Percentiles rank a stretch among this genome's conserved stretches.
Conservation (phyloP, 1,140 invertebrate genomes). For the Diachasmimorpha longicaudata region DNA sequence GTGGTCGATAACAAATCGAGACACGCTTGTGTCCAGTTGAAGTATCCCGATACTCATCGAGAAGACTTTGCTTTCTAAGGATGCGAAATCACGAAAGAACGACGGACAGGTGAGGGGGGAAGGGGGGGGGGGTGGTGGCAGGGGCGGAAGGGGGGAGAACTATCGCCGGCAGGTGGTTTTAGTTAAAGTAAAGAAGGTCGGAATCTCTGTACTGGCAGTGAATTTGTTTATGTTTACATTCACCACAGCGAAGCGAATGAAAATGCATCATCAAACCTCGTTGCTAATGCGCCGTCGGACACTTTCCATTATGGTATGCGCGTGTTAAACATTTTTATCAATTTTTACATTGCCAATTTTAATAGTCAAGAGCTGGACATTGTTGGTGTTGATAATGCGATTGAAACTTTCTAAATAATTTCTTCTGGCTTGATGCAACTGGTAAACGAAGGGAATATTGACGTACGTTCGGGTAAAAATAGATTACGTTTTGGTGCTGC, state of each 20-base stretch:
- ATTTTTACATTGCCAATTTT: background rate
- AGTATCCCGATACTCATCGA: constrained; percentile 15
- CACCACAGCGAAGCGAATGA: background rate
- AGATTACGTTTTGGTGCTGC: too few species aligned
- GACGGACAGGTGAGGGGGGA: too few species aligned
- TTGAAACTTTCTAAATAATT: background rate
- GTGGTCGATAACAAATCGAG: constrained; percentile 27
- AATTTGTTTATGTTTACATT: background rate
- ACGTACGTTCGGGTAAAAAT: too few species aligned
- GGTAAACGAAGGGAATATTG: background rate
- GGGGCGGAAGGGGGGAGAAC: background rate
- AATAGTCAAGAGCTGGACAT: background rate
- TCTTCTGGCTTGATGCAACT: background rate
- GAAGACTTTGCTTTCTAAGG: constrained; percentile 22
- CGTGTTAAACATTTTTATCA: background rate
- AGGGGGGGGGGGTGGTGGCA: too few species aligned
- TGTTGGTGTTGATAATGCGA: background rate
- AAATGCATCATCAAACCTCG: background rate
- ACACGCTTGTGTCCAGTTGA: constrained; percentile 17
- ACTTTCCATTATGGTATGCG: background rate
- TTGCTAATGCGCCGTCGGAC: background rate
- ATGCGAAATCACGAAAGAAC: constrained; percentile 2
- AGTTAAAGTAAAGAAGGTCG: constrained; percentile 16
- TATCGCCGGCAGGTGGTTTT: constrained; percentile 2
- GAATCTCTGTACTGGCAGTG: background rate